A percentile compares a stretch with the other conserved stretches of the same genome.
phyloP scores from a whole-genome alignment of 92 coral and sea anemone genomes.

The Porites rus region DNA sequence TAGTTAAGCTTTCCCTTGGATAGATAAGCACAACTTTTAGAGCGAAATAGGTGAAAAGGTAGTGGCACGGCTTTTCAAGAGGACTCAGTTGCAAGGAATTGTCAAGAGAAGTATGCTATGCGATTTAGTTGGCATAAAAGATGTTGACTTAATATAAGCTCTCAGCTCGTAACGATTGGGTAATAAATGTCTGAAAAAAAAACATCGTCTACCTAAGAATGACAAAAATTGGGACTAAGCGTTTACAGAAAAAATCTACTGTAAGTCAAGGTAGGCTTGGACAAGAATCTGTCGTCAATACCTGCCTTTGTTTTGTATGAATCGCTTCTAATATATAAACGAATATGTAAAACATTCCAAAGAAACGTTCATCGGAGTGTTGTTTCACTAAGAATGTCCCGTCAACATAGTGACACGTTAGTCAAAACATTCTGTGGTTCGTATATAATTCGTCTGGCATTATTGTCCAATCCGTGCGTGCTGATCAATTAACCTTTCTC shows the following conservation, averaged over 20 bases:
- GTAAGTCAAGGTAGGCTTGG: too few species aligned
- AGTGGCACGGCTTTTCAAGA: not conserved
- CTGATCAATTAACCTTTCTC: too few species aligned
- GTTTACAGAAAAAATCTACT: not conserved
- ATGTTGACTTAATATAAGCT: slow-evolving; percentile 23
- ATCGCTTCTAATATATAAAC: not conserved
- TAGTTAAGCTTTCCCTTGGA: not conserved
- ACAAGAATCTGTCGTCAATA: too few species aligned
- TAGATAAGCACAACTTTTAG: not conserved
- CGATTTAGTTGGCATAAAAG: not conserved
- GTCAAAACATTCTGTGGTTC: too few species aligned
- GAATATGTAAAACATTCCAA: not conserved
- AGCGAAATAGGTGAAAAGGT: not conserved
- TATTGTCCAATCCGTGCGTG: too few species aligned
- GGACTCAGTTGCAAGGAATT: not conserved
- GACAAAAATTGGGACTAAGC: not conserved
- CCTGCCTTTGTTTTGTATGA: not conserved
- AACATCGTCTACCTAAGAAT: not conserved
- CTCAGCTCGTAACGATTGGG: not conserved
- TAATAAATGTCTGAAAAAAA: not conserved
- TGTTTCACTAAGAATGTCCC: not conserved
- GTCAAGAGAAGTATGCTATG: not conserved
- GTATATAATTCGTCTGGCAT: too few species aligned
- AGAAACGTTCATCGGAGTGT: not conserved
- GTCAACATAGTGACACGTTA: not conserved